Evolutionary conservation across 1,140 invertebrate species (phyloP).

Genomic region (Radopholus similis): DNA sequence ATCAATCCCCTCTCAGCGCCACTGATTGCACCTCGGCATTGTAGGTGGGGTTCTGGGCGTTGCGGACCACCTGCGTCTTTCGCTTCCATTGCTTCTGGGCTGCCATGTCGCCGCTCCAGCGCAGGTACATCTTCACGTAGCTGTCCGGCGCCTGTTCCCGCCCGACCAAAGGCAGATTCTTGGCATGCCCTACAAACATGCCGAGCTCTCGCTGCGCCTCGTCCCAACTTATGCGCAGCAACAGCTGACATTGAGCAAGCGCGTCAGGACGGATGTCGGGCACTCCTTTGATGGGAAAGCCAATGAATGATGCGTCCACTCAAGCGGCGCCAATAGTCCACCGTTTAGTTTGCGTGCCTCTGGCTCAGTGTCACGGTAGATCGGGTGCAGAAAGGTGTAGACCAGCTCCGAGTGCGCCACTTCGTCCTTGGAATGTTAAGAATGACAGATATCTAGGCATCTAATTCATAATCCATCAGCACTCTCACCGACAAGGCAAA

Average conservation of each 20-base stretch:
- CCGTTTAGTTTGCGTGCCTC: constrained; percentile 24
- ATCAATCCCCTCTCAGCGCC: background rate
- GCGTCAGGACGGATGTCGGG: background rate
- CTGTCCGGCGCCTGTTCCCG: constrained; percentile 30
- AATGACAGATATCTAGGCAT: too few relatives aligned
- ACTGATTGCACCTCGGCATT: constrained; percentile 22
- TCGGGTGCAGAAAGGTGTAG: constrained; percentile 46
- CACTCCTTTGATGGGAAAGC: background rate
- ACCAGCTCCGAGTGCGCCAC: constrained; percentile 46
- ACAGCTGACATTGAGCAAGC: constrained; percentile 2
- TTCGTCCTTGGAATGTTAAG: too few relatives aligned
- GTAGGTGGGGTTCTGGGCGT: constrained; percentile 41
- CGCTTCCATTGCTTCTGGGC: constrained; percentile 16
- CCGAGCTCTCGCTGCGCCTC: constrained; percentile 6
- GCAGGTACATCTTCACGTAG: constrained; percentile 41
- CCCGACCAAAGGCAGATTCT: constrained; percentile 32
- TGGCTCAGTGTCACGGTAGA: constrained; percentile 41
- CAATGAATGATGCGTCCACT: background rate
- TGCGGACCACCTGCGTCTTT: constrained; percentile 34
- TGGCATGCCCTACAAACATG: constrained; percentile 42
- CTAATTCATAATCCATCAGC: too few relatives aligned
- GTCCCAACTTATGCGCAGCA: constrained; percentile 8
- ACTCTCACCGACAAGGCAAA: constrained; percentile 36
- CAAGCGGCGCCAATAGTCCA: background rate
- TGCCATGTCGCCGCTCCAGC: background rate